Evolutionary conservation across 1,140 invertebrate species (phyloP), one percentile per base, ranked within the genome.

Genomic region (Zaprionus lachaisei): DNA sequence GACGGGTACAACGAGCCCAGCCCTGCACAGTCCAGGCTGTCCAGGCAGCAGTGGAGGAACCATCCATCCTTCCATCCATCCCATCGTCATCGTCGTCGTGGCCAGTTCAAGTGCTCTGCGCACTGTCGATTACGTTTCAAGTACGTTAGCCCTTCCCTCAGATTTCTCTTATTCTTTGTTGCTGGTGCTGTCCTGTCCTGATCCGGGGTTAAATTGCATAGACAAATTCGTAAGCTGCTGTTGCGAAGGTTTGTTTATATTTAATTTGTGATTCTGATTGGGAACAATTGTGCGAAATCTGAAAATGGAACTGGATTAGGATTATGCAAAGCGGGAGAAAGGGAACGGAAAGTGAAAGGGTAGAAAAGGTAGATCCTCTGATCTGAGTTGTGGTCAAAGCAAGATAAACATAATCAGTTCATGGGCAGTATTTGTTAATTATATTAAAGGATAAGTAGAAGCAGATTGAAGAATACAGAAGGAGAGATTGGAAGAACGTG

Each of bases 121-220:
- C 84, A 89, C 85, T 89, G 81, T 83, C 85, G 84, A 89, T 89
- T 89, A 89, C 81, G 71, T 89, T 89, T 89, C 84, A 89, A 89
- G 84, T 89, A 84, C 75, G 64, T 73, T 65, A 49, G 69, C 64
- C 60, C 61, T 69, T 72, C 61, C 56, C 60, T 24, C 26, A 9
- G 26, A 15, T 17, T 61, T 26, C 31, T 47, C 41, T 24, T 56
- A 1, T 22, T 26, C 9, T 20, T 14, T n/a, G 15, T 44, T 11
- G 28, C 22, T 24, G 9, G n/a, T 20, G 41, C 14, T 66, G 60
- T 26, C n/a, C 41, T 24, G 57, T 56, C 68, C 77, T 61, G 63
- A 61, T 77, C 68, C 54, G 55, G 83, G 82, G 83, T 83, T 83
- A 83, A 83, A 80, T 77, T 77, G 58, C 83, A 86, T 86, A 86